Percentiles rank a stretch among this genome's conserved stretches.
phyloP scores from a whole-genome alignment of 1,140 invertebrate species.

The Saccostrea cuccullata region DNA sequence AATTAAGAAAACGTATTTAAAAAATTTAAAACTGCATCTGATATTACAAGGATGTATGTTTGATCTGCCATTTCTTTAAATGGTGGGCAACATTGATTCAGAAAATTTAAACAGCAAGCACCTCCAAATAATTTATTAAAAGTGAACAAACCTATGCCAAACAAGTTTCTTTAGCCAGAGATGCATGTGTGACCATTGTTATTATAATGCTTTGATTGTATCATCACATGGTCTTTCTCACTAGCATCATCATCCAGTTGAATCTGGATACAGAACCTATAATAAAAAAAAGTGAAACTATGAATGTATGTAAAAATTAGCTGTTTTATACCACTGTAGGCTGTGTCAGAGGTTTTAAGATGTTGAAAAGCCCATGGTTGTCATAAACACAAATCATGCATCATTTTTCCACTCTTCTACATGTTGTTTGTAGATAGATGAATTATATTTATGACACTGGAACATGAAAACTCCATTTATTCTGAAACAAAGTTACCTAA shows the following conservation, averaged over 20 bases:
- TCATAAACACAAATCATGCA: conserved; percentile 2
- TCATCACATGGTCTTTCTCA: neutral
- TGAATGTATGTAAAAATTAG: neutral
- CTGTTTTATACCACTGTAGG: neutral
- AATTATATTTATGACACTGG: conserved; percentile 12
- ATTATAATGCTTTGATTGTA: neutral
- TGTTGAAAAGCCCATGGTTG: neutral
- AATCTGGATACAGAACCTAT: neutral
- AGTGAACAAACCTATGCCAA: neutral
- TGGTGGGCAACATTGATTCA: too few relatives aligned
- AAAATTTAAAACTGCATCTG: too few relatives aligned
- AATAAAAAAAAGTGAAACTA: neutral
- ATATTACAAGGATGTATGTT: too few relatives aligned
- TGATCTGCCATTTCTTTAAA: too few relatives aligned
- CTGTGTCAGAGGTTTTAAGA: neutral
- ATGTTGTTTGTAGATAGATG: neutral
- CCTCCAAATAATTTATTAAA: neutral
- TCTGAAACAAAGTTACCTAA: conserved; percentile 5
- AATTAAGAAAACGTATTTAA: too few relatives aligned
- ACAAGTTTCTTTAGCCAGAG: neutral
- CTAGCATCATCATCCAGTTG: too few relatives aligned
- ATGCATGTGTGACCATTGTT: neutral
- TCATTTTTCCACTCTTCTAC: neutral
- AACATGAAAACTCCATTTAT: conserved; percentile 36
- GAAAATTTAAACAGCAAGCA: too few relatives aligned